A percentile compares a stretch with the other conserved stretches of the same genome.
These are phyloP conservation scores for Aspidiotus destructor DNA, from an alignment of 2,888 invertebrate species.

Conservation along the genomic window DNA sequence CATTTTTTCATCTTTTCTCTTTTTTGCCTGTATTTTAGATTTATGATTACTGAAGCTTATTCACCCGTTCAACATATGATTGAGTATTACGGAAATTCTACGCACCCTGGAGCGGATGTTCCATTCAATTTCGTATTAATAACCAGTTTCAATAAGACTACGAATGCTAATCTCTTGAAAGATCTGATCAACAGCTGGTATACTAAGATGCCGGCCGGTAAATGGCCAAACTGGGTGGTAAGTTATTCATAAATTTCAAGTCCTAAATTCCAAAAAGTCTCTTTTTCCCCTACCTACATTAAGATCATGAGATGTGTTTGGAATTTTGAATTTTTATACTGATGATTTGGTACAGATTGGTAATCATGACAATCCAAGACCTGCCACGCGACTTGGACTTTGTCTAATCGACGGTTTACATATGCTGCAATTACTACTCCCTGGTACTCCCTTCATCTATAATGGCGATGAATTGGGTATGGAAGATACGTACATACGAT, in stretches of 20 bases:
- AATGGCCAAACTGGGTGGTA: conserved; percentile 59
- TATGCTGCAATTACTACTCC: conserved; percentile 69
- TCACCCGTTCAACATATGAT: conserved; percentile 48
- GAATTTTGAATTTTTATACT: too few relatives aligned
- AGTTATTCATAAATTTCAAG: conserved; percentile 38
- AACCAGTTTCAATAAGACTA: conserved; percentile 44
- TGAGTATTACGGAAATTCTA: conserved; percentile 52
- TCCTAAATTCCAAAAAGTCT: too few relatives aligned
- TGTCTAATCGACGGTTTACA: conserved; percentile 66
- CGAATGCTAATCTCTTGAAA: conserved; percentile 47
- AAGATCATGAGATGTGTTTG: too few relatives aligned
- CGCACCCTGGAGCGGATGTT: conserved; percentile 49
- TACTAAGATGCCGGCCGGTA: conserved; percentile 49
- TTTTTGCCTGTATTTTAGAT: conserved; percentile 40
- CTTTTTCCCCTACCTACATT: too few relatives aligned
- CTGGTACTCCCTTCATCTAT: conserved; percentile 76
- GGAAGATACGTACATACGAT: conserved; percentile 49
- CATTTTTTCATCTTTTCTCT: too few relatives aligned
- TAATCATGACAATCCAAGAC: conserved; percentile 65
- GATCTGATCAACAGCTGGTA: conserved; percentile 51
- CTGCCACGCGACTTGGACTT: conserved; percentile 58
- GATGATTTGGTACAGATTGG: conserved; percentile 49
- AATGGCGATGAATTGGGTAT: conserved; percentile 77
- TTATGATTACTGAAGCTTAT: conserved; percentile 55
- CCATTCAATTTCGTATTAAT: conserved; percentile 59